Evolutionary conservation across 2,113 vertebrate species (phyloP), one percentile per base, ranked within the genome.

Genomic region (Dinomys branickii): DNA sequence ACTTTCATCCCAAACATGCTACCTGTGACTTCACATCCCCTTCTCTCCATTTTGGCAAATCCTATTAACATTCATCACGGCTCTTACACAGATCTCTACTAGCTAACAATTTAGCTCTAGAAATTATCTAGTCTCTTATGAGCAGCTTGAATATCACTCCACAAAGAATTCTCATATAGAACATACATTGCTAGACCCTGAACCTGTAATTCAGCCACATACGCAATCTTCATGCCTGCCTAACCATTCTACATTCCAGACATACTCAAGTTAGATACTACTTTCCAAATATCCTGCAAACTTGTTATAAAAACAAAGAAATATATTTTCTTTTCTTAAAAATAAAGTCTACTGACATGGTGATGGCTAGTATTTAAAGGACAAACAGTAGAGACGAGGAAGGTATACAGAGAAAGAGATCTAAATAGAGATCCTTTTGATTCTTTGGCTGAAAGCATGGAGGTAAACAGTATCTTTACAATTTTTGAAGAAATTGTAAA

Each of bases 121-220:
- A 92, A 91, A 81, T 90, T 73, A 88, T 90, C 50, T 92, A 85
- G 78, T 26, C 41, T 73, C 26, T 84, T 65, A 83, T 24, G 7
- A 93, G 80, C 4, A 88, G 38, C 26, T 4, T 59, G n/a, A 92
- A 50, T 86, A 41, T 22, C 80, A 86, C 41, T 63, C 91, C 50
- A 61, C 63, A 0, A 92, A 94, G 20, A 85, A 80, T 28, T 90
- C 38, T 85, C 35, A 33, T 56, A 87, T 24, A 58, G 35, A 19
- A 77, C 7, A 85, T 13, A 88, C 30, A 73, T 13, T 58, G 9
- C 52, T n/a, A 95, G 19, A 85, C 14, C 19, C 30, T 54, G 20
- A 7, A 22, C 17, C 47, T 61, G 44, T n/a, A 83, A 86, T 85
- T 83, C 63, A 81, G 8, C n/a, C 47, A 58, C 28, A 7, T 84